Evolutionary conservation across 1,140 invertebrate genomes (phyloP).

Genomic region (Rhyzopertha dominica): DNA sequence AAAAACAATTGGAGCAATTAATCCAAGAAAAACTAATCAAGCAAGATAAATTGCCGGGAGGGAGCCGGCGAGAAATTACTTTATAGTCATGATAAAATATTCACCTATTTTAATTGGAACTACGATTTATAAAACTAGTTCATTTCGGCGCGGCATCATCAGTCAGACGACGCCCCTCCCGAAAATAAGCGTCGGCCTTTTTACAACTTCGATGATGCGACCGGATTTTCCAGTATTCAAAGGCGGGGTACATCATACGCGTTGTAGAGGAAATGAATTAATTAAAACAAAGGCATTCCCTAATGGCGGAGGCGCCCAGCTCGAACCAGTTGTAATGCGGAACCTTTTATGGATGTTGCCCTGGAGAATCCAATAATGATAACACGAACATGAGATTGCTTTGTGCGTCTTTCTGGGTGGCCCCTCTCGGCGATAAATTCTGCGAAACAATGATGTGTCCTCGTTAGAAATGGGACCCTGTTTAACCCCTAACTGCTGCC

Average conservation of each 20-base stretch:
- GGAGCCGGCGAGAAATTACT: conserved; percentile 41
- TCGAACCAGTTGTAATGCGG: conserved; percentile 4
- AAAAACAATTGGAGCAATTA: conserved; percentile 48
- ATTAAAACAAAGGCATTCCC: conserved; percentile 10
- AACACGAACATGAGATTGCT: conserved; percentile 9
- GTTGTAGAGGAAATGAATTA: conserved; percentile 12
- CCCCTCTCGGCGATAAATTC: too few species aligned
- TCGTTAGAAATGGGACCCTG: too few species aligned
- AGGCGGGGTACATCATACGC: conserved; percentile 2
- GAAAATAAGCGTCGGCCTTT: not conserved
- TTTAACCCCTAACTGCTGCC: too few species aligned
- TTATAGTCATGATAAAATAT: conserved; percentile 46
- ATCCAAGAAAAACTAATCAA: conserved; percentile 48
- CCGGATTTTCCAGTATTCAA: not conserved
- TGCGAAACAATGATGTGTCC: too few species aligned
- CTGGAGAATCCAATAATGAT: conserved; percentile 11
- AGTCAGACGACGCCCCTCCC: not conserved
- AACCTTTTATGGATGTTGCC: conserved; percentile 11
- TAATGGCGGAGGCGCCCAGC: conserved; percentile 9
- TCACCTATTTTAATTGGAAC: conserved; percentile 43
- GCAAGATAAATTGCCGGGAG: conserved; percentile 43
- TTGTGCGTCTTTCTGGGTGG: too few species aligned
- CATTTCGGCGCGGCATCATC: conserved; percentile 1
- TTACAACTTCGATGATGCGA: not conserved
- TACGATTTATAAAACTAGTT: conserved; percentile 40